Conservation (phyloP, 1,140 invertebrate genomes). For the Rhagoletis pomonella region DNA sequence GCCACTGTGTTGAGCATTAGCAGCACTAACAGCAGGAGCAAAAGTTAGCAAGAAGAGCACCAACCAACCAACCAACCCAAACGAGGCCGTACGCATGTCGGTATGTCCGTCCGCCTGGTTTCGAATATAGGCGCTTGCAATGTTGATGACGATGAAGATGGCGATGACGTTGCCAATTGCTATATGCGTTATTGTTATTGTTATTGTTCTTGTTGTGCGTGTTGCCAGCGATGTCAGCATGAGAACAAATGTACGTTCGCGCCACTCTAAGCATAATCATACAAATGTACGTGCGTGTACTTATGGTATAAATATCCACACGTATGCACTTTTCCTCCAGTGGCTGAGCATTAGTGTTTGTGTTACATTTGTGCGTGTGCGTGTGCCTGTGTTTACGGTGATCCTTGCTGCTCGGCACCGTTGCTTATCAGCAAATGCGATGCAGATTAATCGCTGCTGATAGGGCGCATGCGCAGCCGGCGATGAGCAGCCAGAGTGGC, state of each 20-base stretch:
- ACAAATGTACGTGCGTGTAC: constrained; percentile 2
- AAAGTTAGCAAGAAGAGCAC: neutral
- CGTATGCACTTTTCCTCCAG: neutral
- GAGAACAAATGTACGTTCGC: constrained; percentile 46
- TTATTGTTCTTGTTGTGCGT: constrained; percentile 1
- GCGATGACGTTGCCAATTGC: constrained; percentile 53
- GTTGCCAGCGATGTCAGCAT: constrained; percentile 36
- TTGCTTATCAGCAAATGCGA: constrained; percentile 53
- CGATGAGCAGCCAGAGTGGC: constrained; percentile 45
- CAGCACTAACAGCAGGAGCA: neutral
- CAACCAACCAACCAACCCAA: neutral
- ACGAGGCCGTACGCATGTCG: too few relatives aligned
- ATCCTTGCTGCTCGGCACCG: constrained; percentile 23
- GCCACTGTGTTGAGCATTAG: constrained; percentile 33
- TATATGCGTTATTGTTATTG: neutral
- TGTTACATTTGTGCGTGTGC: neutral
- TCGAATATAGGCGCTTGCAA: neutral
- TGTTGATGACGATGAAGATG: constrained; percentile 53
- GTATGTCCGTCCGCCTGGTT: neutral
- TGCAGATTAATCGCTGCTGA: constrained; percentile 56
- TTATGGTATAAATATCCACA: neutral
- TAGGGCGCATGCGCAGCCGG: constrained; percentile 49
- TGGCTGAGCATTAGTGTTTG: constrained; percentile 28
- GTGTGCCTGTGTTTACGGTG: constrained; percentile 1
- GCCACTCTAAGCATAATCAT: constrained; percentile 20